Evolutionary conservation across 2,113 vertebrate genomes (phyloP), one percentile per base, ranked within the genome.

Genomic region (Clarias macrocephalus): DNA sequence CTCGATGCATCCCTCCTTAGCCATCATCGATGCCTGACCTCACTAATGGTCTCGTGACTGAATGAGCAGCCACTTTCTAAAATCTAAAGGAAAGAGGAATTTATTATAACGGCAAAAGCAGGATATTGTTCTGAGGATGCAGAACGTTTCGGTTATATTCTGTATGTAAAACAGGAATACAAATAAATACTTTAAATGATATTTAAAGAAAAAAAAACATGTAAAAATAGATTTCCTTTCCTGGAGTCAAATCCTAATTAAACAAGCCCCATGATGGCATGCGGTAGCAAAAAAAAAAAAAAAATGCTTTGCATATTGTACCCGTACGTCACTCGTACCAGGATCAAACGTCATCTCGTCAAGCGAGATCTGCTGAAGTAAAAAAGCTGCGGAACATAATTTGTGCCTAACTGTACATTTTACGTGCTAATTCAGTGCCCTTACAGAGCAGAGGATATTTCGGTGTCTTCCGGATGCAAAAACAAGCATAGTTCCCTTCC

Each of bases 401-500:
- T 75, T 85, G 54, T 59, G 28, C 70, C 57, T 15, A 56, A 65
- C 60, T 19, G 62, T 52, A 63, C 33, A 85, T 77, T 65, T 85
- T 19, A 28, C 4, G 56, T 18, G 30, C 85, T 33, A 62, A 28
- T 19, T 90, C 62, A 83, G 33, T 37, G 85, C 62, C 12, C 75
- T 72, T 66, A 85, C 42, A 52, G 57, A 30, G 85, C 82, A 86
- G 13, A 80, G 83, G 81, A 37, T 82, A 87, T 89, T 85, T 87
- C 25, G 37, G 82, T 54, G 18, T 75, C 62, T n/a, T 59, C 66
- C 42, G 15, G 28, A 4, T 59, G 65, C 54, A 23, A 77, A 83
- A 87, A 68, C 7, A 48, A 48, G 48, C 28, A 37, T 4, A 62
- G 42, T 79, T 90, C 89, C 88, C 83, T 88, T 87, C 89, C 84